Evolutionary conservation across 2,888 invertebrate species (phyloP).

Genomic region (Dynastes grantii): DNA sequence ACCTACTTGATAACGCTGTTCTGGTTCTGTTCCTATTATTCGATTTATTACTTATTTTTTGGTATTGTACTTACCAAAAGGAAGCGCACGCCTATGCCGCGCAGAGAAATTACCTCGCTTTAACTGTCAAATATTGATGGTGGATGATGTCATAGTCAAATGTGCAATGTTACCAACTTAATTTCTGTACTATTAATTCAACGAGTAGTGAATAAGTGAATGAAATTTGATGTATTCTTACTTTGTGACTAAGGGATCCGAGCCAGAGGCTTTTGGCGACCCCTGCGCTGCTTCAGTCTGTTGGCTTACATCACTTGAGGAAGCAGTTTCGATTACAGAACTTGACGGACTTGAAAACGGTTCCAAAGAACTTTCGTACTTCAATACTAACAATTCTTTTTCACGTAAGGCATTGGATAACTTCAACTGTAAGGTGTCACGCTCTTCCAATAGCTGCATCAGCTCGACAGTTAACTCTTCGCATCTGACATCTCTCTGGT

Average conservation of each 20-base stretch:
- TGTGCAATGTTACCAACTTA: no score
- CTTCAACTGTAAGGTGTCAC: conserved; percentile 87
- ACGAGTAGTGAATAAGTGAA: no score
- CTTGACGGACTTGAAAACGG: background rate
- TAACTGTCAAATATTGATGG: no score
- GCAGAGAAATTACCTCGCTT: no score
- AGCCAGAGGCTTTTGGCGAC: background rate
- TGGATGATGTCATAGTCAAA: no score
- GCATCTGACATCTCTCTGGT: conserved; percentile 88
- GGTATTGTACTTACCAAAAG: no score
- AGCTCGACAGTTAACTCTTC: conserved; percentile 90
- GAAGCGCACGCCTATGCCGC: no score
- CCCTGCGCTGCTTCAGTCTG: background rate
- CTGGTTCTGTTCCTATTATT: no score
- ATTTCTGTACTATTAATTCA: no score
- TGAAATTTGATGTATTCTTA: background rate
- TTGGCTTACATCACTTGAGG: background rate
- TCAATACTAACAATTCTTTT: conserved; percentile 76
- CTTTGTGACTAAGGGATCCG: conserved; percentile 33
- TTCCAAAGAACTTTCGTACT: conserved; percentile 45
- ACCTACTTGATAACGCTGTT: no score
- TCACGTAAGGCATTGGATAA: conserved; percentile 86
- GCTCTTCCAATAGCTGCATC: conserved; percentile 86
- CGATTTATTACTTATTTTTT: no score
- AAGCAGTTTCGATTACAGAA: background rate